Percentiles rank a stretch among this genome's conserved stretches.
These are phyloP conservation scores for Buphagus erythrorhynchus DNA, from an alignment of 2,797 vertebrate species.

Conservation along the genomic window DNA sequence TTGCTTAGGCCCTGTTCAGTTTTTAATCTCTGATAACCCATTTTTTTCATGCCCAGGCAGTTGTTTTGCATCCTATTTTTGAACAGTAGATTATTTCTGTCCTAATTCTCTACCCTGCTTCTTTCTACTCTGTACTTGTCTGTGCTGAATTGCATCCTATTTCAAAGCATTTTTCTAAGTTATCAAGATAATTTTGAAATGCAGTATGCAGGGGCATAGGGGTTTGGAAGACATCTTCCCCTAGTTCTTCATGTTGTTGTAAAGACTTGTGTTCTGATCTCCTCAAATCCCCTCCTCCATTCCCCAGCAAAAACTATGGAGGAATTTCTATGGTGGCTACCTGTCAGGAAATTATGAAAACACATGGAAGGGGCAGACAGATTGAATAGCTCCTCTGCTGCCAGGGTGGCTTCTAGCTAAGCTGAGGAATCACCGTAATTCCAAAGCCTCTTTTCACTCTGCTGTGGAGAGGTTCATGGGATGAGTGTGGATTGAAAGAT, in stretches of 20 bases:
- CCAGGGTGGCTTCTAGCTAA: neutral
- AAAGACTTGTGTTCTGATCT: neutral
- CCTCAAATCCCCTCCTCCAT: neutral
- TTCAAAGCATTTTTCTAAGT: slow-evolving; percentile 32
- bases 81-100: slow-evolving; percentile 10
- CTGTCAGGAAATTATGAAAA: neutral
- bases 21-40: neutral
- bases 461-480: neutral
- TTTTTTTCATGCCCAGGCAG: neutral
- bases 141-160: neutral
- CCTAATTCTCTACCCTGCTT: neutral
- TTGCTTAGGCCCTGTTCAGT: neutral
- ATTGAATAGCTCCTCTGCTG: neutral
- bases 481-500: neutral
- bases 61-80: slow-evolving; percentile 31
- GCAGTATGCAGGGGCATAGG: neutral
- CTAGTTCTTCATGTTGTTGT: neutral
- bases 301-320: neutral
- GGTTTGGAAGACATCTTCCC: neutral
- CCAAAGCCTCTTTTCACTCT: neutral
- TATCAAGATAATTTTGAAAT: slow-evolving; percentile 12
- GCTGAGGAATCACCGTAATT: neutral
- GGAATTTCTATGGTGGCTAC: neutral
- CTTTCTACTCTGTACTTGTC: neutral
- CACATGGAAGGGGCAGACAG: neutral